Conservation (phyloP, 2,113 vertebrate species). For the Oncorhynchus kisutch region DNA sequence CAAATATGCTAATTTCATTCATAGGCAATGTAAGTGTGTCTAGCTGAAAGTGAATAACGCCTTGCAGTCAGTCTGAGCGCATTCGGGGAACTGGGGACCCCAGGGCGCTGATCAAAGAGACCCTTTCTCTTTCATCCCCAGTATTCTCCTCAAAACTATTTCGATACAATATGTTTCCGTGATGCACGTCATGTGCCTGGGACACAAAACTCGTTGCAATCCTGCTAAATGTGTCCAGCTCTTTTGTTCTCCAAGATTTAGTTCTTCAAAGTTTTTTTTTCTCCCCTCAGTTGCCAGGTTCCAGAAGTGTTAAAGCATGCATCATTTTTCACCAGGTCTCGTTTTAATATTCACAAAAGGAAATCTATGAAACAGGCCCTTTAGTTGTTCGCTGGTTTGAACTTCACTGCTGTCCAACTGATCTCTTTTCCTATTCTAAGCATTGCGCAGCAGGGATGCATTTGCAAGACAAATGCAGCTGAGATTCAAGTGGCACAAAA, state of each 20-base stretch:
- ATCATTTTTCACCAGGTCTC: slow-evolving; percentile 98
- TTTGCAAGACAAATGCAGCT: slow-evolving; percentile 91
- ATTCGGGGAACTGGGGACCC: slow-evolving; percentile 75
- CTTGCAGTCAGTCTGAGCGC: slow-evolving; percentile 83
- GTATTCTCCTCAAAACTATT: slow-evolving; percentile 89
- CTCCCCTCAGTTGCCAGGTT: slow-evolving; percentile 85
- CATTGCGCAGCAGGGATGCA: slow-evolving; percentile 90
- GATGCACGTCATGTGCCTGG: slow-evolving; percentile 90
- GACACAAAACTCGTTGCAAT: slow-evolving; percentile 87
- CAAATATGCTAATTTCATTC: slow-evolving; percentile 95
- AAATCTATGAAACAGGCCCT: slow-evolving; percentile 89
- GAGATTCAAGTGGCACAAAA: slow-evolving; percentile 73
- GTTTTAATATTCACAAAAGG: slow-evolving; percentile 94
- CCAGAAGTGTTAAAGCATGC: slow-evolving; percentile 93
- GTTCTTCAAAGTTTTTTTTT: slow-evolving; percentile 67
- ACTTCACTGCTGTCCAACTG: slow-evolving; percentile 91
- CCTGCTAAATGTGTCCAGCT: slow-evolving; percentile 82
- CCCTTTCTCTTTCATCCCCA: slow-evolving; percentile 86
- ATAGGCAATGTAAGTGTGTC: slow-evolving; percentile 91
- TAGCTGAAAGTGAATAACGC: slow-evolving; percentile 84
- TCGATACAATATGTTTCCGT: slow-evolving; percentile 93
- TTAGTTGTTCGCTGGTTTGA: slow-evolving; percentile 89
- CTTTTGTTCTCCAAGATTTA: slow-evolving; percentile 86
- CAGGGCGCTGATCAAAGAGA: slow-evolving; percentile 88
- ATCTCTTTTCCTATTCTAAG: slow-evolving; percentile 91